phyloP scores from a whole-genome alignment of 2,888 invertebrate genomes.

The Drosophila percnosoma region DNA sequence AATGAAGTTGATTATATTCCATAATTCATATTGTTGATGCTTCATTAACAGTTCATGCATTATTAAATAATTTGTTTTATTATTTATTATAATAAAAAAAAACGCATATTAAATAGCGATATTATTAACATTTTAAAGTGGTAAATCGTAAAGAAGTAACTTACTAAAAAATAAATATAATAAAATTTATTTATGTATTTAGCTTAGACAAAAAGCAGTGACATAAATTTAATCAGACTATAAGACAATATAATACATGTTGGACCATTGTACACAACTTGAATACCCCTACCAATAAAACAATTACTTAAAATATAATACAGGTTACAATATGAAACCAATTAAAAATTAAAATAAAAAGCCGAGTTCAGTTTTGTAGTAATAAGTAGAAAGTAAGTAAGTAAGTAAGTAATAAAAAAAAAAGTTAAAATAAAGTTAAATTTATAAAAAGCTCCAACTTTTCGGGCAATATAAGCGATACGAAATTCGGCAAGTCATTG shows the following conservation, averaged over 20 bases:
- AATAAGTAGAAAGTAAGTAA: no score
- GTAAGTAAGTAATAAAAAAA: no score
- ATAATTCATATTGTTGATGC: neutral
- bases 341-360: neutral
- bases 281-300: neutral
- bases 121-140: neutral
- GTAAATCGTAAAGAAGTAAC: neutral
- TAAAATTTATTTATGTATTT: neutral
- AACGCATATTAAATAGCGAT: neutral
- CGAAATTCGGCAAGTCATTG: neutral
- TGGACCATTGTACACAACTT: neutral
- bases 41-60: neutral
- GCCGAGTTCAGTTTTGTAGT: neutral
- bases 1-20: neutral
- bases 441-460: rapidly evolving
- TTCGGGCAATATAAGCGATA: neutral
- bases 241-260: neutral
- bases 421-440: no score
- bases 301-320: neutral
- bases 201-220: neutral
- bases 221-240: neutral
- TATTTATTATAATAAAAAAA: neutral
- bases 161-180: neutral
- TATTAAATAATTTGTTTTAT: neutral
- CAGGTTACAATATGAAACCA: neutral